Conservation (phyloP, 2,797 vertebrate species). For the Sus cebifrons region DNA sequence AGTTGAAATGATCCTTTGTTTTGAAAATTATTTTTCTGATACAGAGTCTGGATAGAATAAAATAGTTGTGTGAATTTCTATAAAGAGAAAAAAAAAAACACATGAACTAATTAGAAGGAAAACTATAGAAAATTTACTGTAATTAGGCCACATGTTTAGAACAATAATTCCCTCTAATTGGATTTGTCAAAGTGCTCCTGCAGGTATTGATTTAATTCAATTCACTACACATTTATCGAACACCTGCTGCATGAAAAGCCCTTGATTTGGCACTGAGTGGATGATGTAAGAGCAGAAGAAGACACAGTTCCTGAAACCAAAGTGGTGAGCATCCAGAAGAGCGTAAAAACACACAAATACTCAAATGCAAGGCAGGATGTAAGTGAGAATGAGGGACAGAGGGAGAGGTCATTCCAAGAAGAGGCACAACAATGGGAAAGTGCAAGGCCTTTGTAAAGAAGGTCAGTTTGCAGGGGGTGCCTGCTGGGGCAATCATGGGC, state of each 20-base stretch:
- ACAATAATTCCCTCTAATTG: slow-evolving; percentile 75
- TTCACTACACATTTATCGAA: slow-evolving; percentile 32
- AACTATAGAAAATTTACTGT: slow-evolving; percentile 70
- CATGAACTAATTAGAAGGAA: slow-evolving; percentile 66
- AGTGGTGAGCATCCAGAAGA: background rate
- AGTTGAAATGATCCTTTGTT: slow-evolving; percentile 49
- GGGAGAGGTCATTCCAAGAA: background rate
- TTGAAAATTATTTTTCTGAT: slow-evolving; percentile 53
- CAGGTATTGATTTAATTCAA: slow-evolving; percentile 75
- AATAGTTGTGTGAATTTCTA: slow-evolving; percentile 62
- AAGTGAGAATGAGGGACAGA: background rate
- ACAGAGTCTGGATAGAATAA: slow-evolving; percentile 14
- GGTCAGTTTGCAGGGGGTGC: background rate
- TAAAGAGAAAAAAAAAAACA: slow-evolving; percentile 68
- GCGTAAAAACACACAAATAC: background rate
- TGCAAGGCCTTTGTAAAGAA: background rate
- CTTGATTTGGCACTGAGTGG: slow-evolving; percentile 35
- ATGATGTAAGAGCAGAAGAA: slow-evolving; percentile 5
- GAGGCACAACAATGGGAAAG: accelerated
- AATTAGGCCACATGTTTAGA: slow-evolving; percentile 74
- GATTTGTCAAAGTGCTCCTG: slow-evolving; percentile 73
- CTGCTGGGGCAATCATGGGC: too few species aligned
- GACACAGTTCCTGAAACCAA: background rate
- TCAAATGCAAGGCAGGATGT: background rate
- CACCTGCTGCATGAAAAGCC: slow-evolving; percentile 53